phyloP scores from a whole-genome alignment of 2,797 vertebrate genomes.

The Benthosema pterotum region DNA sequence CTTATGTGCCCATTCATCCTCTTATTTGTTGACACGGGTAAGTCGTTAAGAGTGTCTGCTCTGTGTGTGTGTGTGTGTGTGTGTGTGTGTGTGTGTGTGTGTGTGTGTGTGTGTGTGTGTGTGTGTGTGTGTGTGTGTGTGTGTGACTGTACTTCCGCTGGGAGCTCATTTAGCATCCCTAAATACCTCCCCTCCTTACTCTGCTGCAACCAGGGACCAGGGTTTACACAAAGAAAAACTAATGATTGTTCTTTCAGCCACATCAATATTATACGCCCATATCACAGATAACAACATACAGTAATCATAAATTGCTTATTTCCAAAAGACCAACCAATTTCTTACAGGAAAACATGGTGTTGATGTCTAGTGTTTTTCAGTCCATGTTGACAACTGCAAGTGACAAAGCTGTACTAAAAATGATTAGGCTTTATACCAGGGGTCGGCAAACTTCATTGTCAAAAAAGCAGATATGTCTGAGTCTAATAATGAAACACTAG shows the following conservation, averaged over 20 bases:
- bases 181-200: slow-evolving; percentile 21
- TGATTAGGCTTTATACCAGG: too few relatives aligned
- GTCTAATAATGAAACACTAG: too few relatives aligned
- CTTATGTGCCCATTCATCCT: background rate
- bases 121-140: slow-evolving; percentile 2
- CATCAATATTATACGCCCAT: background rate
- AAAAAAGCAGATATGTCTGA: too few relatives aligned
- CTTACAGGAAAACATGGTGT: too few relatives aligned
- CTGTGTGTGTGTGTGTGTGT: background rate
- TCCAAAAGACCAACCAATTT: background rate
- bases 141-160: slow-evolving; percentile 8
- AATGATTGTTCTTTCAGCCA: slow-evolving; percentile 7
- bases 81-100: slow-evolving; percentile 9
- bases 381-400: too few relatives aligned
- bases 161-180: slow-evolving; percentile 51
- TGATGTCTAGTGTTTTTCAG: too few relatives aligned
- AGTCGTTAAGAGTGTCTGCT: background rate
- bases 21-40: background rate
- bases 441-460: too few relatives aligned
- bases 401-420: too few relatives aligned
- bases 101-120: slow-evolving; percentile 8
- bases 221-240: slow-evolving; percentile 31
- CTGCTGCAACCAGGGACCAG: slow-evolving; percentile 29
- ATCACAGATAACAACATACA: too few relatives aligned
- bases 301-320: too few relatives aligned